phyloP scores from a whole-genome alignment of 1,140 invertebrate species.

The Stegodyphus mimosarum region DNA sequence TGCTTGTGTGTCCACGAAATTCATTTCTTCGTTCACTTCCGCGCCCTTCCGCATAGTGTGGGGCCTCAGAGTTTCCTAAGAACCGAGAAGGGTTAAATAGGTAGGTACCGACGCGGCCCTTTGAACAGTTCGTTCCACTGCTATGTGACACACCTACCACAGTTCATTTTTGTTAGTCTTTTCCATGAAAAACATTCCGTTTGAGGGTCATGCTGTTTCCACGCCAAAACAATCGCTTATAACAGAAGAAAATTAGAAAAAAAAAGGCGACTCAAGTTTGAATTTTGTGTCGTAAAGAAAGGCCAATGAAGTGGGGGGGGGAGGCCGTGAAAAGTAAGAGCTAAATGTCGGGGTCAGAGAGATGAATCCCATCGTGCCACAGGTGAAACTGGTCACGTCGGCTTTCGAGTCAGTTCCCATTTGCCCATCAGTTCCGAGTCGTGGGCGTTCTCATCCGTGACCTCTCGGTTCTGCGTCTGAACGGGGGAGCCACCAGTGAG shows the following conservation, averaged over 20 bases:
- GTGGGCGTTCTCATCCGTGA: conserved; percentile 47
- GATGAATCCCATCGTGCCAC: conserved; percentile 40
- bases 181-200: neutral
- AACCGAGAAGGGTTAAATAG: neutral
- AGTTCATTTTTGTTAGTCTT: neutral
- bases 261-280: neutral
- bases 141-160: neutral
- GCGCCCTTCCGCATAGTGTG: neutral
- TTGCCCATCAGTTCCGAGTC: conserved; percentile 36
- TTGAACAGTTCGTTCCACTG: neutral
- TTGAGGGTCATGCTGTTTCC: conserved; percentile 4
- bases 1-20: neutral
- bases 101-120: neutral
- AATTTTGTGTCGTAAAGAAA: neutral
- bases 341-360: conserved; percentile 39
- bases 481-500: neutral
- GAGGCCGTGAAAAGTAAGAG: conserved; percentile 39
- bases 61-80: neutral
- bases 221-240: conserved; percentile 17
- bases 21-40: neutral
- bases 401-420: conserved; percentile 15
- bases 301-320: neutral
- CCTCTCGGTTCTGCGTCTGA: conserved; percentile 15
- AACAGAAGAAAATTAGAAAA: neutral
- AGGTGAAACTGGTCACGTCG: conserved; percentile 49